Evolutionary conservation across 2,888 invertebrate species (phyloP), one percentile per base, ranked within the genome.

Genomic region (Boloria euphrosyne): DNA sequence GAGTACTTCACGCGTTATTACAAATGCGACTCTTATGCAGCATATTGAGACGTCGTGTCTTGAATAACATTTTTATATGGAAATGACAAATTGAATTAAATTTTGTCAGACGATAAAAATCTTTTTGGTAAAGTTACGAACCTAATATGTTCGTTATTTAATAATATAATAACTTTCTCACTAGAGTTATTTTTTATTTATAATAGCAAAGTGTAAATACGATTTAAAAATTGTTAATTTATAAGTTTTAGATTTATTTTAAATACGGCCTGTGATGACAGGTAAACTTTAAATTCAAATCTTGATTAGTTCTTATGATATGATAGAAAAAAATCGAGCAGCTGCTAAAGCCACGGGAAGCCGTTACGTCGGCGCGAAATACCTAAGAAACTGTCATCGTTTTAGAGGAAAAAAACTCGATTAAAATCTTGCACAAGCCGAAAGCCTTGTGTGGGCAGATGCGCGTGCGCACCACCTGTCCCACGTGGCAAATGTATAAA

Each of bases 401-500:
- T 80, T 70, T 71, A 66, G 71, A 79, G 17, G 81, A 81, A 84
- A 89, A 78, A 78, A 85, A 84, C 75, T 76, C 85, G 87, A 90
- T 91, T 90, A 89, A 57, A 89, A 90, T 90, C 90, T 92, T 92
- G 86, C 87, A 80, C 88, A 92, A 92, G 85, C 86, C 85, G 84
- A 79, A 79, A 78, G 77, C 71, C 63, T 64, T 58, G 60, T 62
- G 67, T 84, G 73, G 76, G 84, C 91, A 91, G 91, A 79, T 91
- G 89, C 90, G 87, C 90, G 90, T 90, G 91, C 90, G 81, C 81
- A 68, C 70, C 91, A 91, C 90, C 91, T 91, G 91, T 74, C 90
- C 86, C 91, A 91, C 91, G 90, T 90, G 92, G 84, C 82, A 79
- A 82, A 82, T 84, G 81, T 87, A 86, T 86, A 90, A 90, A 85